phyloP scores from a whole-genome alignment of 2,113 vertebrate species.

The Phalacrocorax carbo region DNA sequence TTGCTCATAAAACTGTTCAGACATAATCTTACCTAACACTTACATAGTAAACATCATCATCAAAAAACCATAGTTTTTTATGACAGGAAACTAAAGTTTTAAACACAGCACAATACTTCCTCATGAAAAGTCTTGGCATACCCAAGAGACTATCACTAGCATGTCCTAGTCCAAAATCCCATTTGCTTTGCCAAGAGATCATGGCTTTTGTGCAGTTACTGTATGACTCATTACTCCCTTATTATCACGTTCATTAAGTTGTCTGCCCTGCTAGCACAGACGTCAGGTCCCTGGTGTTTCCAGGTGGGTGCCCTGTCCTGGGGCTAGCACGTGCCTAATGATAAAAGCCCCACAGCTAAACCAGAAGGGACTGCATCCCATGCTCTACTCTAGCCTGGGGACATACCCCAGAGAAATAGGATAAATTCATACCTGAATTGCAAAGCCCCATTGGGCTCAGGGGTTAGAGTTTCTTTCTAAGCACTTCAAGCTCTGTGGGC shows the following conservation, averaged over 20 bases:
- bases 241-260: neutral
- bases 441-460: neutral
- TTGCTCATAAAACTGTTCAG: conserved; percentile 2
- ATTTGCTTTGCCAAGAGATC: neutral
- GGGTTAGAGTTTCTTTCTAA: neutral
- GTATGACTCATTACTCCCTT: neutral
- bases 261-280: neutral
- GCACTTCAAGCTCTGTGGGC: neutral
- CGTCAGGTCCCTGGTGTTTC: neutral
- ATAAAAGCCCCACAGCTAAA: neutral
- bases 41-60: neutral
- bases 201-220: neutral
- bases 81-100: neutral
- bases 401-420: neutral
- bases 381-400: neutral
- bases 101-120: neutral
- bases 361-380: neutral
- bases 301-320: neutral
- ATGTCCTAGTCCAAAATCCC: neutral
- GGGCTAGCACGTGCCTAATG: neutral
- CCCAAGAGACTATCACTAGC: neutral
- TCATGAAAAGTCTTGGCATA: neutral
- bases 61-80: neutral
- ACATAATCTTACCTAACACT: neutral
- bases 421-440: neutral